These are phyloP conservation scores for Rotaria magnacalcarata DNA, from an alignment of 2,888 invertebrate species.

Conservation along the genomic window DNA sequence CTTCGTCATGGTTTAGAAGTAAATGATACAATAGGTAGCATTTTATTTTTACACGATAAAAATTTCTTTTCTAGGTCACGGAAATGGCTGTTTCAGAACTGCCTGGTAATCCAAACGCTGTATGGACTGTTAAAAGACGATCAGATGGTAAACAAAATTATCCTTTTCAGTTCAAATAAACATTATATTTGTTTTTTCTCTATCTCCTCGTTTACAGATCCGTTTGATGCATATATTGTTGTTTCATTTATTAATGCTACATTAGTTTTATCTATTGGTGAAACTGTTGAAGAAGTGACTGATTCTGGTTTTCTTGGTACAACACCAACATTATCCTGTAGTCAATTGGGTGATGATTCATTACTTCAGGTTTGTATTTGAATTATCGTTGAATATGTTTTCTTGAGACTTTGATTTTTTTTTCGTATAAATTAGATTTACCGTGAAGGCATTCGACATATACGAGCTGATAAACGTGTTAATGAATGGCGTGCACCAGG, in stretches of 20 bases:
- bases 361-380: constrained; percentile 74
- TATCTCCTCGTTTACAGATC: constrained; percentile 68
- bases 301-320: constrained; percentile 98
- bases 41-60: background rate
- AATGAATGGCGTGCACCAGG: constrained; percentile 99
- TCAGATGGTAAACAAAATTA: constrained; percentile 67
- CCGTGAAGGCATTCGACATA: constrained; percentile 96
- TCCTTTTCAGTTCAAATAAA: constrained; percentile 61
- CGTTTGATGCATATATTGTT: constrained; percentile 97
- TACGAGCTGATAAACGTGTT: constrained; percentile 91
- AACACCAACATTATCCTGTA: constrained; percentile 94
- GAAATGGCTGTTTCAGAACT: constrained; percentile 99
- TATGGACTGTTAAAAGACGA: constrained; percentile 94
- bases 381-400: constrained; percentile 47
- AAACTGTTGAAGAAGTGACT: constrained; percentile 99
- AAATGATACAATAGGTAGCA: constrained; percentile 41
- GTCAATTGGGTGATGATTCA: constrained; percentile 92
- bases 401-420: constrained; percentile 63
- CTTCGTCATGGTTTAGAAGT: constrained; percentile 87
- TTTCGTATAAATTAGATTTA: constrained; percentile 62
- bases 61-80: constrained; percentile 54
- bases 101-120: constrained; percentile 98
- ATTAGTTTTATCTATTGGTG: constrained; percentile 94
- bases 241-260: constrained; percentile 98
- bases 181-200: constrained; percentile 47